These are phyloP conservation scores for Buphagus erythrorhynchus DNA, from an alignment of 2,797 vertebrate species.

Conservation along the genomic window DNA sequence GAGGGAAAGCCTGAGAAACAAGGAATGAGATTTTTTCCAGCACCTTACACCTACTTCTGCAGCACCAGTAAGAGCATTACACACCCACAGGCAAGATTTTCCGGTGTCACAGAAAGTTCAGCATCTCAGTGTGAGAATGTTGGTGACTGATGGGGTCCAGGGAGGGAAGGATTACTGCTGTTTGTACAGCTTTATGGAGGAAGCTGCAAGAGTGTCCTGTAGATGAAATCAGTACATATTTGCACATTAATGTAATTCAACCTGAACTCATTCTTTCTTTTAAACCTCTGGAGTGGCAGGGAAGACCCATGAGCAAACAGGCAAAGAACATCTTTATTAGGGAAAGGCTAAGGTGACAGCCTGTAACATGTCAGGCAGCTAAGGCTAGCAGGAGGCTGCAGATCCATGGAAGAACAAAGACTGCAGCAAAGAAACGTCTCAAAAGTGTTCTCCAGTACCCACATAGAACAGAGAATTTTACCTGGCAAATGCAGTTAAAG, in stretches of 20 bases:
- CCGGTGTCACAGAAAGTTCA: slow-evolving; percentile 24
- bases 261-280: slow-evolving; percentile 39
- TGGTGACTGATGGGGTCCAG: slow-evolving; percentile 34
- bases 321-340: slow-evolving; percentile 20
- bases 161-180: slow-evolving; percentile 28
- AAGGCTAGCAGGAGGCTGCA: not conserved
- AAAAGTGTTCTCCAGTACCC: not conserved
- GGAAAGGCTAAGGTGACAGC: not conserved
- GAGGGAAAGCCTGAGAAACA: not conserved
- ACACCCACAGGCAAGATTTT: not conserved
- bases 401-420: not conserved
- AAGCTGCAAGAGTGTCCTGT: slow-evolving; percentile 28
- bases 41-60: not conserved
- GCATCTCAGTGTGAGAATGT: not conserved
- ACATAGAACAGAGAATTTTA: not conserved
- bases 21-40: not conserved
- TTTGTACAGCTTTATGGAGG: slow-evolving; percentile 53
- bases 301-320: slow-evolving; percentile 31
- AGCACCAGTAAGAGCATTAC: not conserved
- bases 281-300: not conserved
- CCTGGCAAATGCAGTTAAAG: not conserved
- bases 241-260: slow-evolving; percentile 63
- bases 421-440: not conserved
- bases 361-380: not conserved
- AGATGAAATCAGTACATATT: slow-evolving; percentile 65